These are phyloP conservation scores for Leptobrachium leishanense DNA, from an alignment of 2,113 vertebrate species.

Conservation along the genomic window DNA sequence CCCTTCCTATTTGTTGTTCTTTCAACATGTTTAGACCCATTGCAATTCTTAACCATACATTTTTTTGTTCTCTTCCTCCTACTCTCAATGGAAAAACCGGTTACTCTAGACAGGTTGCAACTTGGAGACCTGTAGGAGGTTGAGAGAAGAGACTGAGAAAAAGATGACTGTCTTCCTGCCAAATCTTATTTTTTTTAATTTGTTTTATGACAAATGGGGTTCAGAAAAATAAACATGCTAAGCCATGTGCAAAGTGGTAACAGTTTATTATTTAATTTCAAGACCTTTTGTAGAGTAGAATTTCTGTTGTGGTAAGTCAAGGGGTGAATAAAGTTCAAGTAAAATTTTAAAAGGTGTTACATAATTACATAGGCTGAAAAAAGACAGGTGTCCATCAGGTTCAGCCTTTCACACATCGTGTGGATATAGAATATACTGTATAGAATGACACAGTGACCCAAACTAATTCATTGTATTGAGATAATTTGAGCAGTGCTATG, in stretches of 20 bases:
- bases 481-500: no score
- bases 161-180: constrained; percentile 1
- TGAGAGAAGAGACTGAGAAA: constrained; percentile 9
- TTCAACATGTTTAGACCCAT: constrained; percentile 21
- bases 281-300: no score
- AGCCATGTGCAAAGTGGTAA: background rate
- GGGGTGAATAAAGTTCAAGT: no score
- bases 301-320: no score
- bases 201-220: constrained; percentile 12
- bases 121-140: background rate
- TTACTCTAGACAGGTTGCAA: constrained; percentile 19
- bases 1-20: background rate
- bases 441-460: no score
- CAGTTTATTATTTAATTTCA: no score
- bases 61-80: background rate
- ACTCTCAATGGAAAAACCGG: background rate
- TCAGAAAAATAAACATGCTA: background rate
- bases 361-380: no score
- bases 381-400: no score
- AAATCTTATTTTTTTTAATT: background rate
- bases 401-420: no score
- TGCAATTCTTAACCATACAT: background rate
- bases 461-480: no score
- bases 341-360: no score
- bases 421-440: no score